Conservation (phyloP, 2,888 invertebrate species). For the Melinaea menophilus region DNA sequence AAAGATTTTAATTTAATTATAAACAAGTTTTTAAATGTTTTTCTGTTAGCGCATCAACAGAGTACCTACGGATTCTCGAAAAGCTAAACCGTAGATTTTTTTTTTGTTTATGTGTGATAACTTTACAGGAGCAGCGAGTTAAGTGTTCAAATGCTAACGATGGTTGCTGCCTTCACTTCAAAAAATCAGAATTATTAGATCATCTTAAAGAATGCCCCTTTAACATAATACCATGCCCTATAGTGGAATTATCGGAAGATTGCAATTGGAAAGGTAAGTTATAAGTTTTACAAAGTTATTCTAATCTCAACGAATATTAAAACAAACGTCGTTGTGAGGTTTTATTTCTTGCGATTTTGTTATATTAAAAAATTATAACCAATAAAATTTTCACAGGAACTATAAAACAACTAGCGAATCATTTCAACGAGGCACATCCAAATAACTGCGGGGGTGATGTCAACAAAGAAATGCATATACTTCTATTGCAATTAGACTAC, state of each 20-base stretch:
- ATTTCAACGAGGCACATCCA: constrained; percentile 50
- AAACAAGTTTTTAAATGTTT: too few species aligned
- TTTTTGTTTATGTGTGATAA: neutral
- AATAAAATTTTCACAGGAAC: constrained; percentile 46
- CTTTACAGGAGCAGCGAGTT: constrained; percentile 38
- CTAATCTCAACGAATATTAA: too few species aligned
- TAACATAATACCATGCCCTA: constrained; percentile 49
- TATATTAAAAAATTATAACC: neutral
- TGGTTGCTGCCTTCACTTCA: constrained; percentile 48
- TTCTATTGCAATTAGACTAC: constrained; percentile 36
- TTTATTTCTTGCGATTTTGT: neutral
- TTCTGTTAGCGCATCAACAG: too few species aligned
- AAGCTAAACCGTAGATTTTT: too few species aligned
- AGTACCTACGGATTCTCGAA: too few species aligned
- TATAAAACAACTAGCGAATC: constrained; percentile 44
- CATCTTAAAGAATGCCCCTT: constrained; percentile 57
- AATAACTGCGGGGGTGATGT: constrained; percentile 41
- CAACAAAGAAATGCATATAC: constrained; percentile 48
- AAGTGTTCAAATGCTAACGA: constrained; percentile 45
- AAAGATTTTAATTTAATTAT: too few species aligned
- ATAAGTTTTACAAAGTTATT: neutral
- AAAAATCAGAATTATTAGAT: constrained; percentile 40
- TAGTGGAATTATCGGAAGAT: constrained; percentile 35
- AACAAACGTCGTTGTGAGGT: too few species aligned
- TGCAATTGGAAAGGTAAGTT: constrained; percentile 55